Base-by-base conservation (phyloP, 2,888 invertebrate genomes). In the Sminthurinus aureus region DNA sequence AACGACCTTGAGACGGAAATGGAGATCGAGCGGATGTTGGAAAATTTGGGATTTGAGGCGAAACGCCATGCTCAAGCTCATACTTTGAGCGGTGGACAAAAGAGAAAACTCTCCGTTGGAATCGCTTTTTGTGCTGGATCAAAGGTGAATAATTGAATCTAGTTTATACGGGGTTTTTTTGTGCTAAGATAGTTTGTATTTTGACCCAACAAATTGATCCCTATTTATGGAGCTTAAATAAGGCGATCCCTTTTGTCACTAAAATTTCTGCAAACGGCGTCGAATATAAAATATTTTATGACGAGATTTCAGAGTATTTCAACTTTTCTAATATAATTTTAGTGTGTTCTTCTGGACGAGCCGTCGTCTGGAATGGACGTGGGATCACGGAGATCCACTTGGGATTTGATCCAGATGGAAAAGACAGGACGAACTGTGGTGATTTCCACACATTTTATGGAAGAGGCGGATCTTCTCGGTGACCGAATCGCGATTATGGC, bases 371-470 rank as follows among this genome's bases (percentile, higher is more conserved):
- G 71, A 22, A 87, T 87, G 87, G 88, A 88, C 24, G 92, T 92
- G 0, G 91, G 91, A 71, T 92, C 92, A 2, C 89, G 93, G 15
- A 90, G 92, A 81, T 91, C 86, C 3, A 87, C 87, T 0, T 87
- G 87, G 88, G 88, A 88, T 82, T 80, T 87, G 90, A 90, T 88
- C 90, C 90, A 79, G 67, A 83, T 58, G 90, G 87, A 94, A 85
- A 92, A 94, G 83, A 93, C 94, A 84, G 91, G 93, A 0, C 94
- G 95, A 88, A 96, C 97, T 0, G 95, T 98, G 87, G 91, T 98
- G 18, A 93, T 98, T 78, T 96, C 96, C 18, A 98, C 98, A 0
- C 98, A 98, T 91, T 96, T 96, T 90, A 97, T 98, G 97, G 98
- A 98, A 91, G 98, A 98, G 90, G 97, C 97, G 3, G 97, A 79